phyloP scores from a whole-genome alignment of 2,888 invertebrate species.

The Limenitis camilla region DNA sequence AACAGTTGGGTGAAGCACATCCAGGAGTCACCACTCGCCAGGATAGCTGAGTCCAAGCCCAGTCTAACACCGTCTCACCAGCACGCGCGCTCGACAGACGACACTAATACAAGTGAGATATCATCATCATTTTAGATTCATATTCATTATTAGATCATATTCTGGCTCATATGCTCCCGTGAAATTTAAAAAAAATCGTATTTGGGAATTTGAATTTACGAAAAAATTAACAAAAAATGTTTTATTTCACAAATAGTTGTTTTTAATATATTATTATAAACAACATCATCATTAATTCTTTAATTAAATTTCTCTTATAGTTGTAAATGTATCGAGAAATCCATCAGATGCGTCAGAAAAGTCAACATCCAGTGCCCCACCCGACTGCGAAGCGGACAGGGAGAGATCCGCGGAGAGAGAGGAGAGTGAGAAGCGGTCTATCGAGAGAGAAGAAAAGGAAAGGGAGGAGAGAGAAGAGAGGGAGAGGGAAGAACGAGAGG shows the following conservation, averaged over 20 bases:
- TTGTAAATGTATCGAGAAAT: constrained; percentile 60
- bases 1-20: constrained; percentile 64
- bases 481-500: constrained; percentile 1
- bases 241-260: too few species aligned
- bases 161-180: too few species aligned
- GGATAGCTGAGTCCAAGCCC: constrained; percentile 48
- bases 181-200: too few species aligned
- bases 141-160: too few species aligned
- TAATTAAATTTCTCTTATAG: constrained; percentile 27
- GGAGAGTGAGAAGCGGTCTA: constrained; percentile 26
- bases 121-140: too few species aligned
- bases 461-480: constrained; percentile 13
- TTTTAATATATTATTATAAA: background rate
- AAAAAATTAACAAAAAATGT: background rate
- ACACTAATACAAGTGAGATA: constrained; percentile 40
- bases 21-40: constrained; percentile 57
- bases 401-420: constrained; percentile 26
- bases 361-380: constrained; percentile 32
- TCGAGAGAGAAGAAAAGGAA: constrained; percentile 27
- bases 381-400: constrained; percentile 25
- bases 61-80: constrained; percentile 38
- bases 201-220: background rate
- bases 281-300: too few species aligned
- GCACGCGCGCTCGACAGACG: constrained; percentile 46
- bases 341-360: constrained; percentile 63